Evolutionary conservation across 2,888 invertebrate genomes (phyloP), one percentile per base, ranked within the genome.

Genomic region (Tholera decimalis): DNA sequence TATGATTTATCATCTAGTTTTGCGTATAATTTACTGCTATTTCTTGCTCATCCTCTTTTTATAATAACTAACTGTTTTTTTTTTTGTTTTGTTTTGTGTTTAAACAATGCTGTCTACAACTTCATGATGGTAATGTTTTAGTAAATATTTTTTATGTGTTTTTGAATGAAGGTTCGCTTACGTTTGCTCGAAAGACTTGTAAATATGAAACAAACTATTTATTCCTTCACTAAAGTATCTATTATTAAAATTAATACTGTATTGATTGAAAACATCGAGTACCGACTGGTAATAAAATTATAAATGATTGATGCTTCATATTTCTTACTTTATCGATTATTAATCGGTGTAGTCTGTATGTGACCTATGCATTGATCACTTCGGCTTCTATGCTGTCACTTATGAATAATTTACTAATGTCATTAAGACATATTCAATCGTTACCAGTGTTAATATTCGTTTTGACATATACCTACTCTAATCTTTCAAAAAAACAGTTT

Each of bases 1-100:
- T 72, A 80, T 85, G 83, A 86, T 86, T 86, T 81, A 86, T 85
- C 53, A 62, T 60, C 71, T 82, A 75, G 71, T 77, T 82, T 80
- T 33, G 60, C 69, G 55, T 83, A 75, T 85, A 84, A 85, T 82
- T 85, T 83, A 81, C 67, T 77, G 66, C 67, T 46, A 71, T 77
- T 77, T 76, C 75, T 72, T 68, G 68, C 39, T 30, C 35, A 43
- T 61, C 60, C 61, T 67, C 44, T n/a, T 58, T 70, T 75, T 71
- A 66, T 82, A 81, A 80, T 80, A 75, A 78, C 60, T 71, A 35
- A 15, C 20, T 7, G 58, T 73, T 70, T 82, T 78, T 80, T 73
- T 70, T 82, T 78, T 80, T 78, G 44, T 74, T 60, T 59, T 37
- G 44, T 72, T 56, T 63, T 47, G 46, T 62, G 30, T 50, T 46